Evolutionary conservation across 2,113 vertebrate genomes (phyloP).

Genomic region (Nerophis lumbriciformis): DNA sequence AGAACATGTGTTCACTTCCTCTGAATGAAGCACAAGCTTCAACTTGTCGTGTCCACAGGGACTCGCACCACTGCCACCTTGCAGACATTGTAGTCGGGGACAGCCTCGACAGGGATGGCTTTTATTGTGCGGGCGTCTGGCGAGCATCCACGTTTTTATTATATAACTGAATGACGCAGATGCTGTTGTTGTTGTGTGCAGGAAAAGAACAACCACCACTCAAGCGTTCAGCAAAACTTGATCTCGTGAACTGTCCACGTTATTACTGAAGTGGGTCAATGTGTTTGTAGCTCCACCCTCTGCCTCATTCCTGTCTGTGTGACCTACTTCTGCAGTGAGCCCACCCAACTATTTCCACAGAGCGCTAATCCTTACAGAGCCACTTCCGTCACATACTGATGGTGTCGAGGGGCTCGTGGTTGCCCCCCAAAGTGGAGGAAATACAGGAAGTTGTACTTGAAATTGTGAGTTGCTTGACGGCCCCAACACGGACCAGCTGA

Average conservation of each 20-base stretch:
- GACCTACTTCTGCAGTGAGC: slow-evolving; percentile 74
- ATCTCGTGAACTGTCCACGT: not conserved
- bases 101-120: too few species aligned
- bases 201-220: not conserved
- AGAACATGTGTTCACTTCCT: too few species aligned
- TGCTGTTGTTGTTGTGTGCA: too few species aligned
- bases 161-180: too few species aligned
- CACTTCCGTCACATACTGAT: slow-evolving; percentile 11
- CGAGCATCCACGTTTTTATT: too few species aligned
- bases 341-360: not conserved
- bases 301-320: slow-evolving; percentile 56
- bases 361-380: slow-evolving; percentile 27
- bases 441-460: slow-evolving; percentile 1
- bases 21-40: too few species aligned
- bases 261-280: slow-evolving; percentile 80
- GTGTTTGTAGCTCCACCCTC: slow-evolving; percentile 65
- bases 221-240: not conserved
- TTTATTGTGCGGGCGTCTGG: not conserved
- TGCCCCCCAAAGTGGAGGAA: not conserved
- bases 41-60: too few species aligned
- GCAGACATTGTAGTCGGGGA: too few species aligned
- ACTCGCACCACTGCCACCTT: too few species aligned
- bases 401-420: slow-evolving; percentile 7
- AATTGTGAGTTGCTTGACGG: too few species aligned
- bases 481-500: too few species aligned